Evolutionary conservation across 1,140 invertebrate species (phyloP), one percentile per base, ranked within the genome.

Genomic region (Musca vetustissima): DNA sequence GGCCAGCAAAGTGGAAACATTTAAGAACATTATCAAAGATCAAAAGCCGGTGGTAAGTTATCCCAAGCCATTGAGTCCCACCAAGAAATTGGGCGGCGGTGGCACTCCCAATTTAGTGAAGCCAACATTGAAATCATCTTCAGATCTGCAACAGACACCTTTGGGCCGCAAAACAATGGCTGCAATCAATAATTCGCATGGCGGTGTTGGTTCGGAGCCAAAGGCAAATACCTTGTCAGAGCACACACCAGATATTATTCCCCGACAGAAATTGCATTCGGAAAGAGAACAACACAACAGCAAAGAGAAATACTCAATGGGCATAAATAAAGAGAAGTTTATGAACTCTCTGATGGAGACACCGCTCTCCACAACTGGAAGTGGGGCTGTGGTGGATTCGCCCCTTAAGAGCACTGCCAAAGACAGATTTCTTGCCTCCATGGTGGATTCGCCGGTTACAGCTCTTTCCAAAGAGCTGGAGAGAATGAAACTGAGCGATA

Each of bases 1-100:
- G 0, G 88, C 89, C 17, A 87, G 84, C 21, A 89, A 90, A 76
- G 87, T 90, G 22, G 88, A 87, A 9, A 88, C 81, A 13, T 89
- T 88, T 72, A 89, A 89, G 70, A 87, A 85, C 43, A 89, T 89
- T 68, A 88, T 87, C 32, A 87, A 88, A 71, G 81, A 82, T 15
- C 75, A 79, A 32, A 84, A 85, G 69, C 75, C 78, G 32, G 71
- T 74, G 8, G 68, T 71, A 14, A 57, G 68, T 14, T 74, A 64
- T 53, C 79, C 84, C 28, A 85, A 86, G 69, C 85, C 83, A 9
- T 15, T 85, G 2, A 85, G 85, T 71, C 74, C 79, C 13, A 85
- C 74, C 77, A 22, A 85, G 84, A 71, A 73, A 64, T 19, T 66
- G 14, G 24, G 36, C 36, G 36, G 3, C 9, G 28, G 28, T 9